These are phyloP conservation scores for Danio choprae DNA, from an alignment of 2,797 vertebrate genomes.

Conservation along the genomic window DNA sequence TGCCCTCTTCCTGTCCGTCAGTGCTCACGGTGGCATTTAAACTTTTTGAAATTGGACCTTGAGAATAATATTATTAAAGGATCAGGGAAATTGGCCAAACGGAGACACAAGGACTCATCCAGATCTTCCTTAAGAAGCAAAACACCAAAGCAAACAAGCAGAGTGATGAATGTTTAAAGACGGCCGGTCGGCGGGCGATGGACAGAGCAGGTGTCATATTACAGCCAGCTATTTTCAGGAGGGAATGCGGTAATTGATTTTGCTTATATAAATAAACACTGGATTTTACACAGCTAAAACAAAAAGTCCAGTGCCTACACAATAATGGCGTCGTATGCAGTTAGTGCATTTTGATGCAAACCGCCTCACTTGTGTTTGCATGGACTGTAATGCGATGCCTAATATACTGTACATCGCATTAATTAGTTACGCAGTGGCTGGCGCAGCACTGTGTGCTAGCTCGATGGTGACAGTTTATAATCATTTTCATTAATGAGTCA, in stretches of 20 bases:
- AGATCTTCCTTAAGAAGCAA: slow-evolving; percentile 43
- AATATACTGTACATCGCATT: neutral
- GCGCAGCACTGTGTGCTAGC: neutral
- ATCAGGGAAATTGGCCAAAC: slow-evolving; percentile 48
- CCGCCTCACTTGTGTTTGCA: neutral
- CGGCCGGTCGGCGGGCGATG: neutral
- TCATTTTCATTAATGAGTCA: slow-evolving; percentile 25
- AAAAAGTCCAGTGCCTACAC: slow-evolving; percentile 14
- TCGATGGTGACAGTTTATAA: neutral
- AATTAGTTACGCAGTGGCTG: neutral
- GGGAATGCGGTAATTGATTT: slow-evolving; percentile 38
- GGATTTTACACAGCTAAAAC: neutral
- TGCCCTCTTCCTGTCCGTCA: slow-evolving; percentile 29
- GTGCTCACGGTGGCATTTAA: slow-evolving; percentile 13
- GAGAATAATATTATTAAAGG: slow-evolving; percentile 47
- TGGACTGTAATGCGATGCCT: neutral
- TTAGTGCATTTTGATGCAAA: neutral
- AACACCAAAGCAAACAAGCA: slow-evolving; percentile 53
- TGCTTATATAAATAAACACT: slow-evolving; percentile 32
- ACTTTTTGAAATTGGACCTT: slow-evolving; percentile 51
- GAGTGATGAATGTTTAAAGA: slow-evolving; percentile 48
- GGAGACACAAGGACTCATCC: slow-evolving; percentile 23
- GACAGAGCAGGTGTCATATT: slow-evolving; percentile 47
- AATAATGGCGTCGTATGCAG: neutral
- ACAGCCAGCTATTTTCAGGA: slow-evolving; percentile 33